Evolutionary conservation across 2,888 invertebrate genomes (phyloP).

Genomic region (Mesoligia furuncula): DNA sequence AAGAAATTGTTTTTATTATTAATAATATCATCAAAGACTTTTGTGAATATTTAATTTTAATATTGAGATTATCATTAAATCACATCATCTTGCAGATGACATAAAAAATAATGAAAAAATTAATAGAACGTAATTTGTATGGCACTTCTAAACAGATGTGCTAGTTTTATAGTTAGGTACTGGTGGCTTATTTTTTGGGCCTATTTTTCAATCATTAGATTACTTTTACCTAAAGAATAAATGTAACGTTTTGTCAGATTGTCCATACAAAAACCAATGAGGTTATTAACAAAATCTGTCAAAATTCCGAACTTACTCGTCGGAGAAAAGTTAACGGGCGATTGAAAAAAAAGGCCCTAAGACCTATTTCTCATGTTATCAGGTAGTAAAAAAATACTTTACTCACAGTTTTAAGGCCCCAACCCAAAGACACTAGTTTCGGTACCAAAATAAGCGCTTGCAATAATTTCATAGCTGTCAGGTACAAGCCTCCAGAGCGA

Average conservation of each 20-base stretch:
- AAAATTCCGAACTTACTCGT: too few relatives aligned
- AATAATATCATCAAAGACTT: slow-evolving; percentile 10
- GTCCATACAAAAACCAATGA: too few relatives aligned
- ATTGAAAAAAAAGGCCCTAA: too few relatives aligned
- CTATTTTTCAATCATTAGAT: too few relatives aligned
- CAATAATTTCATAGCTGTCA: slow-evolving; percentile 74
- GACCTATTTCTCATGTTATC: not conserved
- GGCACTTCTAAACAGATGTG: not conserved
- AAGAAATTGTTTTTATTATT: slow-evolving; percentile 6
- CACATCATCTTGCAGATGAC: not conserved
- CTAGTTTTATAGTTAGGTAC: not conserved
- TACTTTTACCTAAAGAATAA: too few relatives aligned
- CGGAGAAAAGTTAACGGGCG: too few relatives aligned
- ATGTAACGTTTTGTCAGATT: too few relatives aligned
- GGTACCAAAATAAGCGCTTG: slow-evolving; percentile 68
- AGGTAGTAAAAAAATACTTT: not conserved
- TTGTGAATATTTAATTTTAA: not conserved
- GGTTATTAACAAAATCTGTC: too few relatives aligned
- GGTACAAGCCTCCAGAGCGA: slow-evolving; percentile 68
- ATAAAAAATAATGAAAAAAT: not conserved
- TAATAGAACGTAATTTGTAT: not conserved
- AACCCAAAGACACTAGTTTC: slow-evolving; percentile 38
- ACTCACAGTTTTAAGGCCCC: not conserved
- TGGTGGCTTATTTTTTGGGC: not conserved
- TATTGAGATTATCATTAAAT: not conserved